Evolutionary conservation across 2,797 vertebrate species (phyloP).

Genomic region (Garrulus glandarius): DNA sequence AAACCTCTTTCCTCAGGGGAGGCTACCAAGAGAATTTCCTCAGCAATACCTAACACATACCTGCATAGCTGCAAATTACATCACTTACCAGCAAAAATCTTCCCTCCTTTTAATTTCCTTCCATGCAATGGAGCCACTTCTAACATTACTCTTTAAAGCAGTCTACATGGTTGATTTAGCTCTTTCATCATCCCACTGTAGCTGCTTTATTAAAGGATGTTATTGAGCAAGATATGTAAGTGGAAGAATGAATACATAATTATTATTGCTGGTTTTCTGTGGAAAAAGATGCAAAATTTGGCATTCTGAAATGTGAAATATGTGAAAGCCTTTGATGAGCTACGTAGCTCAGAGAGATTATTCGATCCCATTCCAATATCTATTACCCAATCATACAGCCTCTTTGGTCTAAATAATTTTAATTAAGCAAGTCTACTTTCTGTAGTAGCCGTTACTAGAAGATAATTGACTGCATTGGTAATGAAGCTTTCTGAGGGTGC

Average conservation of each 20-base stretch:
- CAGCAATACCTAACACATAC: not conserved
- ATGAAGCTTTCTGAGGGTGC: constrained; percentile 74
- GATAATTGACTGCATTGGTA: constrained; percentile 78
- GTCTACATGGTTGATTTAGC: not conserved
- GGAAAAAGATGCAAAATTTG: constrained; percentile 1
- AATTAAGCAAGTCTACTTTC: constrained; percentile 76
- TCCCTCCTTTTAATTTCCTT: not conserved
- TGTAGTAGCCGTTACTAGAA: constrained; percentile 67
- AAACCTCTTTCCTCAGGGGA: not conserved
- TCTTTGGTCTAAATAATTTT: constrained; percentile 75
- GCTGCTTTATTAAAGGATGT: not conserved
- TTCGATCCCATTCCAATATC: constrained; percentile 55
- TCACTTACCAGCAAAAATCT: not conserved
- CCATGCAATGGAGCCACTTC: not conserved
- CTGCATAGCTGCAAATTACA: not conserved
- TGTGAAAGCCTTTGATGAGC: not conserved
- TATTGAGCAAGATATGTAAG: not conserved
- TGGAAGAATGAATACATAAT: not conserved
- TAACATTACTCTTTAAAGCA: not conserved
- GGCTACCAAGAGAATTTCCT: not conserved
- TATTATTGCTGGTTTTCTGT: constrained; percentile 3
- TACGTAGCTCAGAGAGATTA: constrained; percentile 49
- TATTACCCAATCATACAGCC: constrained; percentile 53
- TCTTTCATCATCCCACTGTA: not conserved
- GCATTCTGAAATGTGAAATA: constrained; percentile 42